phyloP scores from a whole-genome alignment of 1,140 invertebrate species.

The Hyposmocoma kahamanoa region DNA sequence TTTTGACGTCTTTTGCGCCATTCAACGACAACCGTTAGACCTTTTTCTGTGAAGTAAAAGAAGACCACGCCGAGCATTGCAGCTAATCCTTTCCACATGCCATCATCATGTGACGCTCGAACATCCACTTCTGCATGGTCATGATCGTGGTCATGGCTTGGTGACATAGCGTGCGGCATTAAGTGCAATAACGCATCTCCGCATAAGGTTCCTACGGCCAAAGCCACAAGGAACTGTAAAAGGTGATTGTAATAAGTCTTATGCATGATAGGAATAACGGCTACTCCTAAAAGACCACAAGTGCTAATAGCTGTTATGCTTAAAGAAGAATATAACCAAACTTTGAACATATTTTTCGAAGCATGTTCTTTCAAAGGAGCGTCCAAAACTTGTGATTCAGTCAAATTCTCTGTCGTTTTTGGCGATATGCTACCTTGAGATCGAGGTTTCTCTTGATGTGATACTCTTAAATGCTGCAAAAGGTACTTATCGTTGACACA shows the following conservation, averaged over 20 bases:
- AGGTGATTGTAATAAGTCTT: constrained; percentile 92
- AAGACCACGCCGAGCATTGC: constrained; percentile 88
- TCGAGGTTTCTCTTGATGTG: neutral
- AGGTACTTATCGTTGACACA: constrained; percentile 69
- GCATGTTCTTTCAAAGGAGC: constrained; percentile 63
- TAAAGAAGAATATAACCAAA: constrained; percentile 87
- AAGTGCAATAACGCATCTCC: constrained; percentile 95
- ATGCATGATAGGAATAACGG: constrained; percentile 92
- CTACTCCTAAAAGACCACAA: constrained; percentile 87
- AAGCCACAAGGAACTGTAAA: constrained; percentile 91
- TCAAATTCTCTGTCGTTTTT: constrained; percentile 10
- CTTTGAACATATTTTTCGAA: constrained; percentile 62
- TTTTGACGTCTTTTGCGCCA: constrained; percentile 81
- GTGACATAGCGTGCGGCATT: constrained; percentile 87
- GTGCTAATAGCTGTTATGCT: constrained; percentile 89
- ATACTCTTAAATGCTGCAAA: constrained; percentile 7
- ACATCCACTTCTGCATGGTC: constrained; percentile 35
- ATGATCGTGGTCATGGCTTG: constrained; percentile 66
- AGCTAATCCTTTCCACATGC: constrained; percentile 88
- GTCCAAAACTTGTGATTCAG: constrained; percentile 24
- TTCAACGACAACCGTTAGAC: constrained; percentile 85
- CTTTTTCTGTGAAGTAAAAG: constrained; percentile 91
- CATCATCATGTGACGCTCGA: constrained; percentile 73
- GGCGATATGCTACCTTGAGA: neutral
- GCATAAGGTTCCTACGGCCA: constrained; percentile 92